Percentiles rank a stretch among this genome's conserved stretches.
phyloP scores from a whole-genome alignment of 2,888 invertebrate species.

The Phragmatobia fuliginosa region DNA sequence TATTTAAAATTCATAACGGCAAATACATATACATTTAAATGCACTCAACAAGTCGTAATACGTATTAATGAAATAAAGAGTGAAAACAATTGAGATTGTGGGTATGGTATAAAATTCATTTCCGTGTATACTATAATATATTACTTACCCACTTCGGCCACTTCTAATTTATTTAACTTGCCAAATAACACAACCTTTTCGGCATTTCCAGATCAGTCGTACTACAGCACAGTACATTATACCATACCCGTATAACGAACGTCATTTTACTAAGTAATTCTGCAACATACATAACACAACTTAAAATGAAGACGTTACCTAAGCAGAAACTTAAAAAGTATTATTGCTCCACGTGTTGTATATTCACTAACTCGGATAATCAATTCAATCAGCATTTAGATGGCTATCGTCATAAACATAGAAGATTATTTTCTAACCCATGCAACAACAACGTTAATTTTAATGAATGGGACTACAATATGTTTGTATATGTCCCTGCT shows the following conservation, averaged over 20 bases:
- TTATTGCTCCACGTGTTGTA: slow-evolving; percentile 71
- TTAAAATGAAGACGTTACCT: slow-evolving; percentile 44
- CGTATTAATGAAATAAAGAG: not conserved
- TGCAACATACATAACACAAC: slow-evolving; percentile 13
- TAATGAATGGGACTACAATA: slow-evolving; percentile 62
- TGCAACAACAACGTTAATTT: slow-evolving; percentile 48
- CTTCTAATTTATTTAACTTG: not conserved
- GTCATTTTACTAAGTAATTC: not conserved
- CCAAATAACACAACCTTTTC: not conserved
- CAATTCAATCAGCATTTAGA: slow-evolving; percentile 80
- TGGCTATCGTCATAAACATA: slow-evolving; percentile 76
- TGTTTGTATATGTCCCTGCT: slow-evolving; percentile 64
- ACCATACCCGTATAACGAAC: not conserved
- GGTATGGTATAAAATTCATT: not conserved
- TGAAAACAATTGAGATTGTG: not conserved
- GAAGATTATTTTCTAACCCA: slow-evolving; percentile 59
- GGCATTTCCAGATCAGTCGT: not conserved
- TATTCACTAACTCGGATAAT: slow-evolving; percentile 77
- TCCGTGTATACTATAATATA: no score
- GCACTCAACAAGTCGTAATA: no score
- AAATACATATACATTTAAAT: not conserved
- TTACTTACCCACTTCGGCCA: not conserved
- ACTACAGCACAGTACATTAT: not conserved
- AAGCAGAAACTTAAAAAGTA: slow-evolving; percentile 64
- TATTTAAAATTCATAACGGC: not conserved